Evolutionary conservation across 2,888 invertebrate species (phyloP).

Genomic region (Mellilla xanthometata): DNA sequence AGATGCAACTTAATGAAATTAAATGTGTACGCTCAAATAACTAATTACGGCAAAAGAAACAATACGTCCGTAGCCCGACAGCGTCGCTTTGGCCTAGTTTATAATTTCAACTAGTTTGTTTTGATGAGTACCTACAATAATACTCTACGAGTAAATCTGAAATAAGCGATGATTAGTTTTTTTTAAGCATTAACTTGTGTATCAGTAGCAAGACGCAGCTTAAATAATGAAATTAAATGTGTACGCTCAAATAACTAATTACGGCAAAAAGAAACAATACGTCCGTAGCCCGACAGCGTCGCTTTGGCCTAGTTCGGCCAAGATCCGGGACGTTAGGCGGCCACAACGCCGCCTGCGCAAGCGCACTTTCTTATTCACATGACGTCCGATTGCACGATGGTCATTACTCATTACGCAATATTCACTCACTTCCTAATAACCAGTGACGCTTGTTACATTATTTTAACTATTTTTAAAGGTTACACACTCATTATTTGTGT

Average conservation of each 20-base stretch:
- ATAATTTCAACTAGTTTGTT: no score
- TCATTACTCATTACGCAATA: conserved; percentile 19
- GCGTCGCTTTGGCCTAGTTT: not conserved
- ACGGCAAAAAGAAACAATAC: not conserved
- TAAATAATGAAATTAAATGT: no score
- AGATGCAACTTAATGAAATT: no score
- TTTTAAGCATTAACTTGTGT: no score
- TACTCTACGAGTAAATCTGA: no score
- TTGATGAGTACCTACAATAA: no score
- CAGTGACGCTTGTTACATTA: not conserved
- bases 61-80: not conserved
- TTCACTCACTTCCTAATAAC: conserved; percentile 20
- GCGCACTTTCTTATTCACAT: conserved; percentile 18
- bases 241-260: no score
- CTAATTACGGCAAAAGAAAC: not conserved
- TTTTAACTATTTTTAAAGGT: conserved; percentile 1
- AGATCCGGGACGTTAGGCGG: not conserved
- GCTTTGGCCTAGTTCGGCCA: not conserved
- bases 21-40: no score
- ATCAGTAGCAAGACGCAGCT: no score
- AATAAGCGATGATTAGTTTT: no score
- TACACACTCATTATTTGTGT: not conserved
- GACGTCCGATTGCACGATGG: conserved; percentile 15
- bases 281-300: not conserved
- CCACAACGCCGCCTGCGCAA: not conserved